Evolutionary conservation across 2,888 invertebrate genomes (phyloP), one percentile per base, ranked within the genome.

Genomic region (Machimus atricapillus): DNA sequence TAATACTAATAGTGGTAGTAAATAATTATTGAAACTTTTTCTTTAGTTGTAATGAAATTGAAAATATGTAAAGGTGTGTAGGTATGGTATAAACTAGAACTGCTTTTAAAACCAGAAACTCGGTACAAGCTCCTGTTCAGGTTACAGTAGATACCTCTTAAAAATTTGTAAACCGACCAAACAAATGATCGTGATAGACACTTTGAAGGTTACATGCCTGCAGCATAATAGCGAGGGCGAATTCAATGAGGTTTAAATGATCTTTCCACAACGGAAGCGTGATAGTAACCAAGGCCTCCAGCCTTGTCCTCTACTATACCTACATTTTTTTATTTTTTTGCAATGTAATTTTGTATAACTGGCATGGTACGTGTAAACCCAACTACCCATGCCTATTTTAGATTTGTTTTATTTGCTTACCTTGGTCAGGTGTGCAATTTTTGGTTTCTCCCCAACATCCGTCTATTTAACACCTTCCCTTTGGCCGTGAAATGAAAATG

Each of bases 381-480:
- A 52, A 52, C 52, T 19, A 52, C 52, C 52, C 52, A 66, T 66
- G 27, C 27, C 27, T 23, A 9, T 19, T 66, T 66, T 1, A 66
- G 14, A 12, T 66, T 66, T 27, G 27, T 66, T 23, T 23, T 66
- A 66, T 66, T 66, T 66, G 66, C 12, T 66, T 9, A 66, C 66
- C 66, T 66, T 66, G 66, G 43, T 78, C 78, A 46, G 78, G 78
- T 78, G 40, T 78, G 78, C 78, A 37, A 78, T 78, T 78, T 78
- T 78, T 43, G 37, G 43, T 78, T 78, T 16, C 78, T 78, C 43
- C 43, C 43, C 66, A 27, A 78, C 43, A 78, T 78, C 78, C 78
- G 78, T 46, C n/a, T 78, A 78, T 40, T 78, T 78, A 43, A 40
- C 78, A 78, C 78, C 78, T 78, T 78, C 66, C 66, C 23, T 66